Conservation (phyloP, 30 jellyfish, hydroid and myxozoan species). For the Hydractinia echinata region DNA sequence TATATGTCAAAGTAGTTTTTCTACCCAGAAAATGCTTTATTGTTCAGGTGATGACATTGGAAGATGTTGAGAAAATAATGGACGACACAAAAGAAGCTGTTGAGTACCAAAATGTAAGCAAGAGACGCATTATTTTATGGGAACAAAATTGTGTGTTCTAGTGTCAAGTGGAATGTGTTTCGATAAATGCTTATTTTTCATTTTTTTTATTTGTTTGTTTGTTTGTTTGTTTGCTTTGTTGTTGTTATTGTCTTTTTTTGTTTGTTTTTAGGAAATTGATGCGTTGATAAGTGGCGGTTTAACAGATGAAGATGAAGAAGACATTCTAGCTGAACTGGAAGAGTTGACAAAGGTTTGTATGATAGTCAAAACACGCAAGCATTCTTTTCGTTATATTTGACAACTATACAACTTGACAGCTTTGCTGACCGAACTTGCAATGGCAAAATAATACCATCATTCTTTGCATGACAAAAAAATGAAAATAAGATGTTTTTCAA, state of each 20-base stretch:
- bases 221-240: neutral
- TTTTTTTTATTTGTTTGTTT: neutral
- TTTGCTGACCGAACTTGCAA: no score
- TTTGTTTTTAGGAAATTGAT: slow-evolving; percentile 71
- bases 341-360: slow-evolving; percentile 67
- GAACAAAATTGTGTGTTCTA: neutral
- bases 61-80: slow-evolving; percentile 95
- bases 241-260: no score
- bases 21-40: neutral
- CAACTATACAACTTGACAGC: no score
- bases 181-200: neutral
- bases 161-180: neutral
- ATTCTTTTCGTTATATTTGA: no score
- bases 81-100: slow-evolving; percentile 90
- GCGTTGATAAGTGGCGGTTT: slow-evolving; percentile 85
- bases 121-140: neutral
- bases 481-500: no score
- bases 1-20: no score
- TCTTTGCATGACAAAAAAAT: no score
- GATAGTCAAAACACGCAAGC: no score
- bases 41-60: slow-evolving; percentile 75
- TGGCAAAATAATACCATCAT: no score
- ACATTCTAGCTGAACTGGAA: slow-evolving; percentile 72
- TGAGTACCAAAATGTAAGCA: slow-evolving; percentile 76
- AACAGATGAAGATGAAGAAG: slow-evolving; percentile 90